Base-by-base conservation (phyloP, 1,140 invertebrate species). In the Atta texana region DNA sequence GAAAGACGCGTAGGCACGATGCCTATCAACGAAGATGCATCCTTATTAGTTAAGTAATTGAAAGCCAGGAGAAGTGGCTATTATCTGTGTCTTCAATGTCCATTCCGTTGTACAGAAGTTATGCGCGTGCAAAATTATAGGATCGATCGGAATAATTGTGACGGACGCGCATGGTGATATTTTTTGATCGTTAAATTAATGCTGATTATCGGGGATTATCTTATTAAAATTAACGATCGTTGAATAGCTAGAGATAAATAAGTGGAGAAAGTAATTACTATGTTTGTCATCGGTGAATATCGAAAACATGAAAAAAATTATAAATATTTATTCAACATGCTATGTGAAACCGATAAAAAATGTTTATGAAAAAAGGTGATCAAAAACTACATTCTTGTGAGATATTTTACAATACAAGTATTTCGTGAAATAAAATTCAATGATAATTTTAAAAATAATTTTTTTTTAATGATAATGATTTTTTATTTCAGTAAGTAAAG, bases 21-120 rank as follows among this genome's bases (percentile, higher is more conserved):
- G 68, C 55, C 39, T 63, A 61, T 74, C 39, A 44, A 75, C 55
- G 39, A 71, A 51, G 59, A 51, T 44, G 69, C 80, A 84, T 84
- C 55, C 69, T 84, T 75, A 51, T 53, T 55, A 61, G 39, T 84
- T 84, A 51, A 75, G 28, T 75, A 84, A 84, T 84, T 84, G 55
- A 59, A 61, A 49, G 57, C 80, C n/a, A 84, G 8, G 28, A 51
- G 69, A 84, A 44, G 39, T 55, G 39, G 51, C 1, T 16, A 44
- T 57, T 71, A 57, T 81, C 66, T 8, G 10, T 61, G 21, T 34
- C 12, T 12, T 34, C 24, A 84, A 16, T 61, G 24, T 75, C 51
- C 34, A 34, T 71, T 44, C 31, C 39, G 24, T 49, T 21, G 3
- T n/a, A 44, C n/a, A 61, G 55, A 74, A 84, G 72, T 84, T 61